Percentiles rank a stretch among this genome's conserved stretches.
Conservation (phyloP, 2,113 vertebrate species). For the Conger conger region DNA sequence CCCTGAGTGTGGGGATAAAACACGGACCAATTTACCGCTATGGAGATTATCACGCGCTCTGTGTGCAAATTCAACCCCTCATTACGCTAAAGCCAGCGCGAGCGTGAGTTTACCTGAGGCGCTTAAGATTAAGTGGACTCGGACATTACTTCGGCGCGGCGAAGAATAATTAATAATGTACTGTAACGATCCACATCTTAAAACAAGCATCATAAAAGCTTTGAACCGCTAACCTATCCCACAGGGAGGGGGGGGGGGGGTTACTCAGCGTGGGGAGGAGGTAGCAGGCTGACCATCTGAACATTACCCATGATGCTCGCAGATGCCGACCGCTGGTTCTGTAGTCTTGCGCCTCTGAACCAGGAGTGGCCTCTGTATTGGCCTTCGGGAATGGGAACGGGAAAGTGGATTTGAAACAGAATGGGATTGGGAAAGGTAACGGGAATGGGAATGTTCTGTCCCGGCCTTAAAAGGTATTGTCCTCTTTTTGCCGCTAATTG, state of each 20-base stretch:
- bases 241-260: background rate
- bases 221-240: background rate
- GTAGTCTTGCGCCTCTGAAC: too few relatives aligned
- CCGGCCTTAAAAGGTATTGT: too few relatives aligned
- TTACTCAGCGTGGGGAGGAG: background rate
- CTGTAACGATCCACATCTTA: background rate
- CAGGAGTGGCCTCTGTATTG: too few relatives aligned
- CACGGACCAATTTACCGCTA: constrained; percentile 16
- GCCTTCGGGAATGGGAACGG: too few relatives aligned
- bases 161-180: constrained; percentile 10
- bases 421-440: too few relatives aligned
- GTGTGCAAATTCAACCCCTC: background rate
- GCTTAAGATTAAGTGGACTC: constrained; percentile 17
- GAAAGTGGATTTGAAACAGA: too few relatives aligned
- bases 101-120: constrained; percentile 13
- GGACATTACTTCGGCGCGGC: background rate
- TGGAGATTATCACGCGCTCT: constrained; percentile 3
- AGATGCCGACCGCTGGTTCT: too few relatives aligned
- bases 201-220: background rate
- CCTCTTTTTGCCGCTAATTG: too few relatives aligned
- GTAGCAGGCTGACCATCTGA: background rate
- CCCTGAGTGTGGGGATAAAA: constrained; percentile 11
- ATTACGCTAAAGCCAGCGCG: background rate
- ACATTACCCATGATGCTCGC: too few relatives aligned
- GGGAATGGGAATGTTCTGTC: too few relatives aligned